These are phyloP conservation scores for Clusia tigrina DNA, from an alignment of 2,888 invertebrate genomes.

Conservation along the genomic window DNA sequence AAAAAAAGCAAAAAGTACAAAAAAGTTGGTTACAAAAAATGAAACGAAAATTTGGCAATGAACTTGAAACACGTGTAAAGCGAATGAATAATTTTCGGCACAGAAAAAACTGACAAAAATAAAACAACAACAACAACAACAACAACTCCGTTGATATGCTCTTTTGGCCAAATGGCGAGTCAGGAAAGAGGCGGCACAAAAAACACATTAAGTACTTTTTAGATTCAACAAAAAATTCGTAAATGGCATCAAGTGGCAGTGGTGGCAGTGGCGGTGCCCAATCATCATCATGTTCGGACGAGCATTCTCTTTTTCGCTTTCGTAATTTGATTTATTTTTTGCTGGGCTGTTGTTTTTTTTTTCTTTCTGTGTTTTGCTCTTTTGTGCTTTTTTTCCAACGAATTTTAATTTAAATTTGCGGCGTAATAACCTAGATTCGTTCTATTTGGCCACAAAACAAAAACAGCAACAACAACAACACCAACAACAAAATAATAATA, in stretches of 20 bases:
- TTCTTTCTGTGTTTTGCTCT: neutral
- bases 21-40: constrained; percentile 23
- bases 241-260: neutral
- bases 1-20: constrained; percentile 21
- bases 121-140: too few species aligned
- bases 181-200: constrained; percentile 21
- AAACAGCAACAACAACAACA: constrained; percentile 21
- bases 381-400: neutral
- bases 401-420: constrained; percentile 51
- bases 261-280: neutral
- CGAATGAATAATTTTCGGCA: constrained; percentile 42
- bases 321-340: constrained; percentile 20
- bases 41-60: constrained; percentile 53
- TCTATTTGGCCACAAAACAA: constrained; percentile 34
- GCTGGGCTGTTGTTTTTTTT: neutral
- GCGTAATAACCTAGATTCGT: constrained; percentile 57
- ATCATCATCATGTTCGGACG: neutral
- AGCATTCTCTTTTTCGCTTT: neutral
- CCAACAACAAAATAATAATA: too few species aligned
- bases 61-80: constrained; percentile 57
- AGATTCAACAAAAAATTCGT: neutral
- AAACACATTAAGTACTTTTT: constrained; percentile 5
- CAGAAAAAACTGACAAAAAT: constrained; percentile 9
- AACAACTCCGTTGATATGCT: neutral
- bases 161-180: constrained; percentile 38